Conservation (phyloP, 2,113 vertebrate genomes). For the Brienomyrus longianalis region DNA sequence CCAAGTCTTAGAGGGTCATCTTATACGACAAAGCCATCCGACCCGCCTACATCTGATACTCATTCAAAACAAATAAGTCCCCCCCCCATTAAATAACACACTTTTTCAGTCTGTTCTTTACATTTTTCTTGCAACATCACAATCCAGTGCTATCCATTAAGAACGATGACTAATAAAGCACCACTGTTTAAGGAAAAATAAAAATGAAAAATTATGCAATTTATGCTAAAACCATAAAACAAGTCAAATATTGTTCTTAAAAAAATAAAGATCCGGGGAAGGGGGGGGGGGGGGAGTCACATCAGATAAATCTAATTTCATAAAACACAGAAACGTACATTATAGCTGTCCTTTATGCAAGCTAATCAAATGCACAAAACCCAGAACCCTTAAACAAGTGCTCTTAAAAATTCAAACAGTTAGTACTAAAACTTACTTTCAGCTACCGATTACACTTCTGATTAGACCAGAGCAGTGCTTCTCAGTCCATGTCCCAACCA, state of each 20-base stretch:
- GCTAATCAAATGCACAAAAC: neutral
- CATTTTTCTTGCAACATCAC: slow-evolving; percentile 16
- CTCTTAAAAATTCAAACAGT: neutral
- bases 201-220: neutral
- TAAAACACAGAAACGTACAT: neutral
- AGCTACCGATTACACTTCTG: neutral
- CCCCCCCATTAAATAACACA: slow-evolving; percentile 10
- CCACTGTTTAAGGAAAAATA: neutral
- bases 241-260: neutral
- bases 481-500: neutral
- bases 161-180: neutral
- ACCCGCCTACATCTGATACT: neutral
- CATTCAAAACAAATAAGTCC: slow-evolving; percentile 9
- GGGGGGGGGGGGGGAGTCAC: neutral
- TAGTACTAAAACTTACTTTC: neutral
- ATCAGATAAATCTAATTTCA: neutral
- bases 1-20: neutral
- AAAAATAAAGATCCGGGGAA: neutral
- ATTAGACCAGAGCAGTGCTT: neutral
- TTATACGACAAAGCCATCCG: neutral
- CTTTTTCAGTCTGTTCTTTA: neutral
- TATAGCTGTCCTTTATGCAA: slow-evolving; percentile 1
- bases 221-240: neutral
- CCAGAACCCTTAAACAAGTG: neutral
- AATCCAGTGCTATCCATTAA: slow-evolving; percentile 16